Evolutionary conservation across 2,888 invertebrate genomes (phyloP), one percentile per base, ranked within the genome.

Genomic region (Hoplodrina ambigua): DNA sequence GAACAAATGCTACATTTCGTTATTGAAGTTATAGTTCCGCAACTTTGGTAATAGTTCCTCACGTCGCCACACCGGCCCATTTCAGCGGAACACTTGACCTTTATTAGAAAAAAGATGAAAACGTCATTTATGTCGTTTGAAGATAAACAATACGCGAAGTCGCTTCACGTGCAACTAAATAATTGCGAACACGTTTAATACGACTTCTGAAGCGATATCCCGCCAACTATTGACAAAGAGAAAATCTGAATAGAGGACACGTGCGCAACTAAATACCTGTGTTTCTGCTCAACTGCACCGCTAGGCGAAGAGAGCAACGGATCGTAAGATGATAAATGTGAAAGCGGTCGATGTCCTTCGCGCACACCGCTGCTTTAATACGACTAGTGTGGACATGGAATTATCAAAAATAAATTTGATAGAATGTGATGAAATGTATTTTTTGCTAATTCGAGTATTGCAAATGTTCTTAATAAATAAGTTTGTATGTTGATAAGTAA

Each of bases 401-500:
- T 30, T 7, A 41, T n/a, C n/a, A 63, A 4, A 41, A 19, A 17
- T n/a, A 41, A 41, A 61, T 5, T 17, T 5, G 13, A 20, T 25
- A 5, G 5, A 46, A 46, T 4, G 4, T 5, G 4, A 44, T 46
- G 46, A 46, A 46, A 46, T 46, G 17, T 46, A 17, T 46, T 46
- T 46, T 46, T 46, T 17, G 44, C 15, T 19, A 25, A 37, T 25
- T 64, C 15, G 7, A 4, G 15, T 25, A 33, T 44, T 25, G 7
- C 19, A 44, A 73, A 63, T 63, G 25, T 19, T 68, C 46, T 8
- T 37, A 52, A 37, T 65, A 65, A 44, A 25, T 67, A 65, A 66
- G 52, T 33, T 37, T 30, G 53, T 68, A 70, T 20, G 46, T 53
- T 68, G 20, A 49, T 71, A 71, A 49, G 46, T 75, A 69, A 55